Conservation (phyloP, 2,797 vertebrate species). For the Sylvia borin region DNA sequence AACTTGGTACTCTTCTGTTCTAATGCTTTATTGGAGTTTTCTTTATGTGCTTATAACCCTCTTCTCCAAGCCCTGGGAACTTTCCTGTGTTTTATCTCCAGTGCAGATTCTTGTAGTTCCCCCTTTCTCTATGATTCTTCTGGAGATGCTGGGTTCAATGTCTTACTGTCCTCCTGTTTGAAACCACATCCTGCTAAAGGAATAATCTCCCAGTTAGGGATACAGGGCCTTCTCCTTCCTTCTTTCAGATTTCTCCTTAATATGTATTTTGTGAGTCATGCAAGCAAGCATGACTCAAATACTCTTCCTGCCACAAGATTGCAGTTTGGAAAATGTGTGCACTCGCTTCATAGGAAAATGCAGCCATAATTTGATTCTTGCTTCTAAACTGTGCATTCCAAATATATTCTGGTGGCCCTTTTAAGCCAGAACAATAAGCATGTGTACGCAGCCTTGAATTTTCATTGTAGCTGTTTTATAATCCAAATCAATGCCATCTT, state of each 20-base stretch:
- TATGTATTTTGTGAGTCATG: slow-evolving; percentile 7
- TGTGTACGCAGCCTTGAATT: not conserved
- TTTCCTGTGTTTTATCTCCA: not conserved
- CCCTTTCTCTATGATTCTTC: not conserved
- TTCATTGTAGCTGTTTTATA: not conserved
- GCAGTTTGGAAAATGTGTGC: slow-evolving; percentile 3
- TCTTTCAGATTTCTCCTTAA: not conserved
- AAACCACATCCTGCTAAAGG: slow-evolving; percentile 12
- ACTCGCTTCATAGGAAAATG: not conserved
- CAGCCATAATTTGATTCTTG: not conserved
- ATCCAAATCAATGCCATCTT: not conserved
- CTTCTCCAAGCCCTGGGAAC: not conserved
- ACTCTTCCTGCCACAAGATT: slow-evolving; percentile 4
- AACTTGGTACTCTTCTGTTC: not conserved
- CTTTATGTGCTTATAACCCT: not conserved
- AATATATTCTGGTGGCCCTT: not conserved
- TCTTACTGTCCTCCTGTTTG: not conserved
- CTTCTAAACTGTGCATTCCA: not conserved
- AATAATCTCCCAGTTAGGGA: not conserved
- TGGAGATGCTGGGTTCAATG: not conserved
- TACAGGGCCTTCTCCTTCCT: not conserved
- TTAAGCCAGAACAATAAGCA: not conserved
- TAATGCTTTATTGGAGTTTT: not conserved
- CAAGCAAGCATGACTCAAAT: not conserved
- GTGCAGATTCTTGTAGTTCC: not conserved